These are phyloP conservation scores for Helarctos malayanus DNA, from an alignment of 2,797 vertebrate species.

Conservation along the genomic window DNA sequence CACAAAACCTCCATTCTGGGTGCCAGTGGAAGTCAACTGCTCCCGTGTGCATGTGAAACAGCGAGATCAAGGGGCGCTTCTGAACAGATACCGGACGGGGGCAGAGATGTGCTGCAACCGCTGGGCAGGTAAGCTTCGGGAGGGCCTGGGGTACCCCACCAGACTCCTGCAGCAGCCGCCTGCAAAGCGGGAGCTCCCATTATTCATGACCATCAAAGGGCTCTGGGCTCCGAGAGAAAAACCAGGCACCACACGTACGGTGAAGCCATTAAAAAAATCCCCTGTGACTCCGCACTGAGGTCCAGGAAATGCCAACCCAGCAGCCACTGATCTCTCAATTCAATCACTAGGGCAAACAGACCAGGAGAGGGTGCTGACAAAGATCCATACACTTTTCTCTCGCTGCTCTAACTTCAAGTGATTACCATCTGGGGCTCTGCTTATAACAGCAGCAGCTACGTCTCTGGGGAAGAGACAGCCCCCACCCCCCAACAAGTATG, in stretches of 20 bases:
- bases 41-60: not conserved
- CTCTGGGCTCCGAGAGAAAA: not conserved
- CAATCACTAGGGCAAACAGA: not conserved
- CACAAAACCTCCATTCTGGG: not conserved
- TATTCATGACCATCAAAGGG: not conserved
- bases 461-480: not conserved
- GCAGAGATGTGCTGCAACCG: not conserved
- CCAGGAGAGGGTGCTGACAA: not conserved
- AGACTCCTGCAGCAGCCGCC: not conserved
- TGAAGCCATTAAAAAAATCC: not conserved
- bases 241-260: not conserved
- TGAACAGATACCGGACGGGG: not conserved
- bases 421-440: not conserved
- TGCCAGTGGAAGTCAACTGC: not conserved
- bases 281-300: not conserved
- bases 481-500: too few relatives aligned
- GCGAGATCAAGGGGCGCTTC: not conserved
- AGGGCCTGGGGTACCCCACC: not conserved
- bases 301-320: not conserved
- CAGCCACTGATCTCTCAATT: not conserved
- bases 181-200: not conserved
- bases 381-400: not conserved
- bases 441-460: not conserved
- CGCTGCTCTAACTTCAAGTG: not conserved
- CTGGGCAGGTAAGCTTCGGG: not conserved